Base-by-base conservation (phyloP, 2,888 invertebrate species). In the Athalia cordata region DNA sequence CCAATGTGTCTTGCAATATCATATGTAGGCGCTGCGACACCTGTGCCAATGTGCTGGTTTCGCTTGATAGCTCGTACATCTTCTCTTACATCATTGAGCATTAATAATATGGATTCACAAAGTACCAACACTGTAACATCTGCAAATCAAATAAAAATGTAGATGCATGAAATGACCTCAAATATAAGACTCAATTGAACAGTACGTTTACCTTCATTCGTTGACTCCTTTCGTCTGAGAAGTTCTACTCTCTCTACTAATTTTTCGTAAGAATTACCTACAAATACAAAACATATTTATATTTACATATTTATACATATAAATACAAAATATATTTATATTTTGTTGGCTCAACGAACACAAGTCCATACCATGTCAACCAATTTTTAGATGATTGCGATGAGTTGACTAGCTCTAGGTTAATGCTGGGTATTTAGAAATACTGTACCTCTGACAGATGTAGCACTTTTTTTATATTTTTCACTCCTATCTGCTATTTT, bases 41-140 rank as follows among this genome's bases (percentile, higher is more conserved):
- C 65, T n/a, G n/a, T 13, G n/a, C n/a, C 47, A 49, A 13, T 65
- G 11, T 13, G 5, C 47, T 13, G 65, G n/a, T 65, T 49, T 65
- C 49, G 65, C 47, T 65, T 65, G 47, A 47, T 47, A 65, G 47
- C 65, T 65, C 7, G n/a, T n/a, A 65, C 65, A 65, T 65, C 65
- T n/a, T 65, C 65, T 47, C 7, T 65, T 1, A 49, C 65, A 47
- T 47, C 65, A 47, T 65, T 47, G 11, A 49, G 47, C 65, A 65
- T 65, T n/a, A 65, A 47, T 13, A 65, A 47, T 6, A 65, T 49
- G 5, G 49, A 45, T 47, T 65, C 8, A 5, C 49, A 65, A 13
- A 65, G 13, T 13, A 15, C n/a, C 49, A 65, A 65, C n/a, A 65
- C 65, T 13, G 65, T 65, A 65, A 8, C 49, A 65, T 47, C 65